Evolutionary conservation across 2,888 invertebrate species (phyloP), one percentile per base, ranked within the genome.

Genomic region (Eilema sororculum): DNA sequence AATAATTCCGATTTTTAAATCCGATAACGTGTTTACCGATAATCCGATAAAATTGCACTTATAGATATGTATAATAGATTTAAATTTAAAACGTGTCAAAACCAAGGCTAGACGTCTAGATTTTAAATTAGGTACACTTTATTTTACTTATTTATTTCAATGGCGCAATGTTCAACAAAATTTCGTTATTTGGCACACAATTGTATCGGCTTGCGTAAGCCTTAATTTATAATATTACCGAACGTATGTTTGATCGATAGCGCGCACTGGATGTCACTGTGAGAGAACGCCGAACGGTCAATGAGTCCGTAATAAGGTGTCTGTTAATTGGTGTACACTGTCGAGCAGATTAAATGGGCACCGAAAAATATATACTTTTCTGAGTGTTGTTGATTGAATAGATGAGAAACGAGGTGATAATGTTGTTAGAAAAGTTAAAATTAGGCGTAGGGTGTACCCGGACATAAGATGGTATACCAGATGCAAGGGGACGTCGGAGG

Each of bases 301-400:
- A 37, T 33, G 12, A 37, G 12, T 33, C 22, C 28, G 13, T 57
- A 57, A 37, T 65, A 65, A 58, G 65, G 22, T 33, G 57, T 0
- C 10, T 16, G 57, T 65, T 65, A 65, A 65, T 65, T 58, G 33
- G 10, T 22, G 57, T 65, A 65, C 65, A 65, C 24, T 65, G 58
- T 57, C 33, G 58, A 30, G n/a, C 22, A 56, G 2, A 64, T 30
- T 28, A 52, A 28, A n/a, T 30, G 20, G 30, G 63, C 57, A 58
- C 24, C 10, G 22, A 24, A n/a, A 12, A 9, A 56, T 3, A 24
- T 12, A 9, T 22, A 22, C 6, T 57, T 24, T 24, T 57, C 12
- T n/a, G 22, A 8, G 3, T 3, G 9, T 12, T 57, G 12, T 22
- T 10, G 24, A 24, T 22, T 10, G 24, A 57, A 24, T 24, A 24